Evolutionary conservation across 2,888 invertebrate species (phyloP).

Genomic region (Chloroclystis v-ata): DNA sequence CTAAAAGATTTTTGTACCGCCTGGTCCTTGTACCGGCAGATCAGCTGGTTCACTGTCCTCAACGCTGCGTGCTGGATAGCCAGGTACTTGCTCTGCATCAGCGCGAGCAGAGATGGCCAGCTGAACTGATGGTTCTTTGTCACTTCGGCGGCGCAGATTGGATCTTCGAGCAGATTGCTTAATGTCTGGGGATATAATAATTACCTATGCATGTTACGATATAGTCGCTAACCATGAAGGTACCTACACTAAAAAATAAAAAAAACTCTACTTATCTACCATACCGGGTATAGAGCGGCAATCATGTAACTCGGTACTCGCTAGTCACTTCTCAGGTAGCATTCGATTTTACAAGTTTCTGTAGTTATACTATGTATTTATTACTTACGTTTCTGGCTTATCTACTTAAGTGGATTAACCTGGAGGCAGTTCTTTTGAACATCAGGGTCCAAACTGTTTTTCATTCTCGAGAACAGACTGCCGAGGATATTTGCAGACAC

Average conservation of each 20-base stretch:
- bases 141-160: slow-evolving; percentile 62
- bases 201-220: too few relatives aligned
- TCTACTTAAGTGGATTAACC: too few relatives aligned
- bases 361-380: too few relatives aligned
- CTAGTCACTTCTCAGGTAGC: too few relatives aligned
- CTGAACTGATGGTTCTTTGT: slow-evolving; percentile 70
- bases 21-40: slow-evolving; percentile 66
- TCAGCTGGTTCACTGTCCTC: slow-evolving; percentile 63
- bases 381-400: too few relatives aligned
- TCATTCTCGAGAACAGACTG: slow-evolving; percentile 67
- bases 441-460: slow-evolving; percentile 74
- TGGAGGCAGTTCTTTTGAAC: slow-evolving; percentile 76
- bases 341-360: too few relatives aligned
- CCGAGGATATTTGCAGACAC: slow-evolving; percentile 63
- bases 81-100: slow-evolving; percentile 69
- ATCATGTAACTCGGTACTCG: too few relatives aligned
- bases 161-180: slow-evolving; percentile 72
- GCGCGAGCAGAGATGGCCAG: slow-evolving; percentile 63
- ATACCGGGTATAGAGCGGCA: too few relatives aligned
- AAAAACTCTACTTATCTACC: too few relatives aligned
- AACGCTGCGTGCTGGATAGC: slow-evolving; percentile 73
- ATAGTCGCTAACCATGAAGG: too few relatives aligned
- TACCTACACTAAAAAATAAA: too few relatives aligned
- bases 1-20: slow-evolving; percentile 70
- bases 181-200: slow-evolving; percentile 49